Base-by-base conservation (phyloP, 2,888 invertebrate genomes). In the Yponomeuta evonymella region DNA sequence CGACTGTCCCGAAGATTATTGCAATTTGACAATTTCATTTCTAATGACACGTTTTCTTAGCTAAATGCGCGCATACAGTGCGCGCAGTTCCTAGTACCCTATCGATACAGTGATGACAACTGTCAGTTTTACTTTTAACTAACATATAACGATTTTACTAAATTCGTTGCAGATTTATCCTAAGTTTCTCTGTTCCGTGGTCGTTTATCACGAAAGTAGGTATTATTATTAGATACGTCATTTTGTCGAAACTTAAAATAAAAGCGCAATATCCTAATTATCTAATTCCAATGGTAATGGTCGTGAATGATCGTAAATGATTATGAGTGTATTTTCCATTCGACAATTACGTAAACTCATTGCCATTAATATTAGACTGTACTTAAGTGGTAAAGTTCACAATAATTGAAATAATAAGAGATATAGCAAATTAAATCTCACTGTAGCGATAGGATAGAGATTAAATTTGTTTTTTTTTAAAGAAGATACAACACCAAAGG, bases 41-140 rank as follows among this genome's bases (percentile, higher is more conserved):
- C 90, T 90, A 90, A 88, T 88, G 90, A 90, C 89, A 88, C 86
- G 87, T 69, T 89, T 90, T 89, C 84, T 89, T 90, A 90, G 83
- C 89, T 90, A 89, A 85, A 76, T 85, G 83, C 85, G 84, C 89
- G 86, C 86, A 76, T 88, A 88, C 80, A 87, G 83, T 83, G 88
- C 88, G 79, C 81, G 79, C 77, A 75, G 70, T 67, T 72, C 79
- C 79, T 79, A 80, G 81, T 86, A 88, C 85, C 88, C 90, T 89
- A 89, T 88, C 87, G 89, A 83, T 88, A 89, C 90, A 89, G 89
- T 85, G 89, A 80, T 74, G 51, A 58, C 51, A 12, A 82, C 77
- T 70, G 62, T 70, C 30, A 36, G n/a, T 11, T 43, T 67, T 69
- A 62, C 9, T 10, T 62, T 48, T 36, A 62, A 70, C 70, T 70